Evolutionary conservation across 1,140 invertebrate species (phyloP).

Genomic region (Lamellibrachia luymesi): DNA sequence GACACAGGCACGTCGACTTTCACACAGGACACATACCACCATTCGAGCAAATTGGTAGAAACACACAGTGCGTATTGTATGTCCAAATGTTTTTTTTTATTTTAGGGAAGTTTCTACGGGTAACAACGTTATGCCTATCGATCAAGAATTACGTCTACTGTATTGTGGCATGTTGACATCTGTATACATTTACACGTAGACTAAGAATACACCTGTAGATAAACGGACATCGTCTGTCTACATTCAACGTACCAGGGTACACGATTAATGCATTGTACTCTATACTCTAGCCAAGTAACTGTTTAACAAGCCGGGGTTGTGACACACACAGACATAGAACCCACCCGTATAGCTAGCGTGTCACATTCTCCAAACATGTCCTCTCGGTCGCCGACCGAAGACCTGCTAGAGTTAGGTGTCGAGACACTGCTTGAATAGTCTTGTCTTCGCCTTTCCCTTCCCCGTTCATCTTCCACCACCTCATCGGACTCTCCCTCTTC

Average conservation of each 20-base stretch:
- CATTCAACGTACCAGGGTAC: no score
- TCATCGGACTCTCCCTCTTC: slow-evolving; percentile 29
- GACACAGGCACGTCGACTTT: background rate
- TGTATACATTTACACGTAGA: no score
- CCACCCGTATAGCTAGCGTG: background rate
- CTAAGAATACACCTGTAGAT: no score
- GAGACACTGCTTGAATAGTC: background rate
- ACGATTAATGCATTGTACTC: no score
- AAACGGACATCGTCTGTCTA: no score
- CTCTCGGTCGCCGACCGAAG: background rate
- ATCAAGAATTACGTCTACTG: background rate
- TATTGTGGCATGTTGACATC: background rate
- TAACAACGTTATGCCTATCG: no score
- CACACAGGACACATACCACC: no score
- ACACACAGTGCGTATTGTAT: no score
- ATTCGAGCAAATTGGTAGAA: no score
- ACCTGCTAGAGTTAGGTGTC: background rate
- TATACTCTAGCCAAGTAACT: background rate
- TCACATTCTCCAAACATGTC: background rate
- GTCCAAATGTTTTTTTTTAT: no score
- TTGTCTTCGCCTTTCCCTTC: background rate
- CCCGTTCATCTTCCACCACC: slow-evolving; percentile 6
- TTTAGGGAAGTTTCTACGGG: no score
- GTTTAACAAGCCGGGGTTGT: background rate
- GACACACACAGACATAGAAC: background rate